phyloP scores from a whole-genome alignment of 2,797 vertebrate genomes.

The Lindbergichthys nudifrons region DNA sequence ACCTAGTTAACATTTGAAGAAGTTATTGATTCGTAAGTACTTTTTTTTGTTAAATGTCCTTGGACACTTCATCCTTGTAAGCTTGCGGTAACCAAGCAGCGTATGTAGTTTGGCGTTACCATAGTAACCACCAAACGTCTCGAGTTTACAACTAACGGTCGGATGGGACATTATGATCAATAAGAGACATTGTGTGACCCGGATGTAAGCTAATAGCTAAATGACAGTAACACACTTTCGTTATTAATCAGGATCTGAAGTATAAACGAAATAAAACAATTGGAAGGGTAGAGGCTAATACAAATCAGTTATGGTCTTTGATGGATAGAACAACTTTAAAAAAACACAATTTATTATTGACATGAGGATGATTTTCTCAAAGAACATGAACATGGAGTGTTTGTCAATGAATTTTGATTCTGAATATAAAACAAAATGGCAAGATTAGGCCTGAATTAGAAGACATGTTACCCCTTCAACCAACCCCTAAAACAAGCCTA shows the following conservation, averaged over 20 bases:
- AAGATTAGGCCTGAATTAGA: constrained; percentile 19
- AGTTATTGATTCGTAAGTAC: background rate
- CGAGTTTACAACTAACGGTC: background rate
- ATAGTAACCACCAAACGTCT: constrained; percentile 11
- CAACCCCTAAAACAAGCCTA: constrained; percentile 1
- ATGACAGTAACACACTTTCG: background rate
- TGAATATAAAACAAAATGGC: background rate
- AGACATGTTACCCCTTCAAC: constrained; percentile 9
- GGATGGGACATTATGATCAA: too few relatives aligned
- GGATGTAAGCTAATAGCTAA: too few relatives aligned
- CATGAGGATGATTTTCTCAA: constrained; percentile 23
- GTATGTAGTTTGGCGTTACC: background rate
- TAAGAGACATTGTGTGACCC: too few relatives aligned
- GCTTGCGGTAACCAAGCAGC: background rate
- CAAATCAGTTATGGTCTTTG: background rate
- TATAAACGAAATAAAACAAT: background rate
- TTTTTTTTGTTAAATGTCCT: background rate
- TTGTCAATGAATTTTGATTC: constrained; percentile 1
- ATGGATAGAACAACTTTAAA: background rate
- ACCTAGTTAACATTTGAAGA: background rate
- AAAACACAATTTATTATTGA: constrained; percentile 55
- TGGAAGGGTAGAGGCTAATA: background rate
- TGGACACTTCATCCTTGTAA: background rate
- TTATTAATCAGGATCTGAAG: background rate
- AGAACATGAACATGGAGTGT: constrained; percentile 39